Conservation (phyloP, 2,797 vertebrate species). For the Danio choprae region DNA sequence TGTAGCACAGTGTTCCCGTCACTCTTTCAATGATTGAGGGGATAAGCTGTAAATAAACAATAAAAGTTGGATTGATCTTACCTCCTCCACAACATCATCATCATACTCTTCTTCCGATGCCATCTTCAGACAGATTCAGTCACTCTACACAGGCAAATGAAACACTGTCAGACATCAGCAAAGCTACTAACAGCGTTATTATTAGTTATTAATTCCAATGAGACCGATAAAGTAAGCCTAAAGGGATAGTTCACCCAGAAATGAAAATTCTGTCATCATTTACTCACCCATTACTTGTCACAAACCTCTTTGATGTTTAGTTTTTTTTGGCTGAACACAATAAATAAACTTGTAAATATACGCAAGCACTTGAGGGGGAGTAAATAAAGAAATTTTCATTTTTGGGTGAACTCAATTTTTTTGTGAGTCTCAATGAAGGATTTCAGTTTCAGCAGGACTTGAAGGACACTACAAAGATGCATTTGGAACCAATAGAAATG, state of each 20-base stretch:
- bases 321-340: too few relatives aligned
- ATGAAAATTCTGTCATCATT: too few relatives aligned
- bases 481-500: background rate
- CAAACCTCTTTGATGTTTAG: too few relatives aligned
- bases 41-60: background rate
- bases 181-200: background rate
- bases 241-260: too few relatives aligned
- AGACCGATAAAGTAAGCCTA: too few relatives aligned
- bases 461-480: background rate
- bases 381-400: too few relatives aligned
- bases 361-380: too few relatives aligned
- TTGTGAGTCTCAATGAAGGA: background rate
- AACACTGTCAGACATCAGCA: constrained; percentile 49
- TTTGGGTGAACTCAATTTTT: too few relatives aligned
- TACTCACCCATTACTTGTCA: too few relatives aligned
- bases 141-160: constrained; percentile 69
- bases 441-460: background rate
- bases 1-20: background rate
- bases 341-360: too few relatives aligned
- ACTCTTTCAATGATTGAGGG: background rate
- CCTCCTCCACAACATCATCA: constrained; percentile 81
- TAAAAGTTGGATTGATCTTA: constrained; percentile 73
- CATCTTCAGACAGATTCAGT: constrained; percentile 75
- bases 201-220: too few relatives aligned
- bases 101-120: constrained; percentile 79